Evolutionary conservation across 2,888 invertebrate genomes (phyloP).

Genomic region (Acanthosepion esculentum): DNA sequence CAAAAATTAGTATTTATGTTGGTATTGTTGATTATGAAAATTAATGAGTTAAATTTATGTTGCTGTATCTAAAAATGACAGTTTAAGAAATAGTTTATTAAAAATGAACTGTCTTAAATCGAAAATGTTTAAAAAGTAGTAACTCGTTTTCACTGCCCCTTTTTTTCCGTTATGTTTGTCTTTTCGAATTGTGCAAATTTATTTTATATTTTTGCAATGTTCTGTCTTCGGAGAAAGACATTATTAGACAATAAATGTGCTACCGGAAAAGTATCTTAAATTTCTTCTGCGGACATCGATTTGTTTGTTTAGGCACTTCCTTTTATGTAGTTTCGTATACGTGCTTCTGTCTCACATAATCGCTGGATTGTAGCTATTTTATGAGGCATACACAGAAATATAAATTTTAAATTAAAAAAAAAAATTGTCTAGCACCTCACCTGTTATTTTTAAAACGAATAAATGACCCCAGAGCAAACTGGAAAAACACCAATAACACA

Average conservation of each 20-base stretch:
- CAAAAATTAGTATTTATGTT: not conserved
- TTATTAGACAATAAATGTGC: not conserved
- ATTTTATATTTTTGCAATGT: not conserved
- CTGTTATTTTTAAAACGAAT: not conserved
- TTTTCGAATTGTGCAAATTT: not conserved
- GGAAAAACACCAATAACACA: too few species aligned
- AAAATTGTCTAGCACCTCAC: too few species aligned
- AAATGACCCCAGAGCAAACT: too few species aligned
- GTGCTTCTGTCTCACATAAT: not conserved
- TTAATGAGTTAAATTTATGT: not conserved
- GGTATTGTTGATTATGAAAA: not conserved
- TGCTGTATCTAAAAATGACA: not conserved
- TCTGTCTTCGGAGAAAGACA: not conserved
- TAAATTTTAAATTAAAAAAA: not conserved
- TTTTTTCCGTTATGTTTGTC: not conserved
- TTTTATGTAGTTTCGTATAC: slow-evolving; percentile 4
- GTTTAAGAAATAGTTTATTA: not conserved
- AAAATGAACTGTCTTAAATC: not conserved
- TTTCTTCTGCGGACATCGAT: not conserved
- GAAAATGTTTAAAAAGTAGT: not conserved
- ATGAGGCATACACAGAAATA: not conserved
- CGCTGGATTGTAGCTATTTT: not conserved
- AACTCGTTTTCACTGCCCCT: not conserved
- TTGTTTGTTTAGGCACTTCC: not conserved
- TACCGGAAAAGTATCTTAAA: not conserved